Evolutionary conservation across 2,888 invertebrate species (phyloP), one percentile per base, ranked within the genome.

Genomic region (Mythimna ferrago): DNA sequence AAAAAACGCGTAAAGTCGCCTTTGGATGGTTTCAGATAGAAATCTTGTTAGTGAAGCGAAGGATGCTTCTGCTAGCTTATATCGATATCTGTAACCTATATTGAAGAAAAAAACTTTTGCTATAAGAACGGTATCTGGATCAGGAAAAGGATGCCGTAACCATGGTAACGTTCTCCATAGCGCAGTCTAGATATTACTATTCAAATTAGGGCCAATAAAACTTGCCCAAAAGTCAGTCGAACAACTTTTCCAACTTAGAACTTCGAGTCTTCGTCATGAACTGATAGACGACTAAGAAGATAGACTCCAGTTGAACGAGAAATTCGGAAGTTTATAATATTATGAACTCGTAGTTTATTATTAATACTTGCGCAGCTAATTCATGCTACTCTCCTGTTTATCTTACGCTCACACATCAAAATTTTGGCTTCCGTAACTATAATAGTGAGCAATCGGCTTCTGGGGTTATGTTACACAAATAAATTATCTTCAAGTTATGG

Each of bases 401-500:
- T 66, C 54, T 71, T 57, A 57, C 44, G 56, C 64, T 71, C 64
- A 61, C n/a, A 66, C 67, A 66, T 76, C 67, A 75, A 62, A 76
- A 48, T 72, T 56, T 60, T 66, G 58, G 63, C 71, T 70, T 79
- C 68, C 64, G 64, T 32, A 66, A 57, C 64, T 32, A 57, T 64
- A 64, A 64, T 48, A 63, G 68, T 68, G 57, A 66, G 38, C 54
- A 71, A 74, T 66, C 19, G 74, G 65, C 61, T 80, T 38, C 65
- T 53, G 44, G 60, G 41, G 70, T 38, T 66, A 62, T 57, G 64
- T 76, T 71, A 54, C 58, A 58, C 65, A 69, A 69, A 83, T 78
- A 86, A 81, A 76, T 82, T 75, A 84, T 82, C 71, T 71, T 38
- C 32, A 62, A 78, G 74, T 80, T 76, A 72, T 74, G 71, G 73